Conservation (phyloP, 1,140 invertebrate species). For the Eupeodes corollae region DNA sequence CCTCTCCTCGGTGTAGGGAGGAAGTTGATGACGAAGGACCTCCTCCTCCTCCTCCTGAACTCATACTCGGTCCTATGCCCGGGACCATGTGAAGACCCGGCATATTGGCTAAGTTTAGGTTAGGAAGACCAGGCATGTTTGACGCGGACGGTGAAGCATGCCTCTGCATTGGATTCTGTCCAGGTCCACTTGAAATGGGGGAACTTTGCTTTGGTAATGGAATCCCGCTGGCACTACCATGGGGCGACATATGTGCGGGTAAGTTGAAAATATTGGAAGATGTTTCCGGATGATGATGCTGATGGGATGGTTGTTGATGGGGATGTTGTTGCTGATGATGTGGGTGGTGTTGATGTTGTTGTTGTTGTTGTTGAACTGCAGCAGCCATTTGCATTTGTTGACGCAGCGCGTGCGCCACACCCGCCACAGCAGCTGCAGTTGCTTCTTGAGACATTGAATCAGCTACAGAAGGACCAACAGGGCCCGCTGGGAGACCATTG, state of each 20-base stretch:
- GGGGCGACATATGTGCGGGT: slow-evolving; percentile 24
- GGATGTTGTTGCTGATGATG: slow-evolving; percentile 42
- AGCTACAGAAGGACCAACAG: slow-evolving; percentile 9
- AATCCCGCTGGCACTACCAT: slow-evolving; percentile 33
- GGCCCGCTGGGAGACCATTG: slow-evolving; percentile 17
- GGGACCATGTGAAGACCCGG: slow-evolving; percentile 24
- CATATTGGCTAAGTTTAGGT: slow-evolving; percentile 16
- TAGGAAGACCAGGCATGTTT: slow-evolving; percentile 13
- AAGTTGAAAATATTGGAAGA: slow-evolving; percentile 23
- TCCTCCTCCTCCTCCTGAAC: not conserved
- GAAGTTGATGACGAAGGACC: slow-evolving; percentile 29
- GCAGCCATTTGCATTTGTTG: slow-evolving; percentile 65
- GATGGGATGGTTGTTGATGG: slow-evolving; percentile 41
- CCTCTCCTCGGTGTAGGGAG: not conserved
- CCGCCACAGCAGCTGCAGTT: slow-evolving; percentile 30
- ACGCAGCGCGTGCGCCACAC: slow-evolving; percentile 48
- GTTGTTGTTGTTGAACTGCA: slow-evolving; percentile 46
- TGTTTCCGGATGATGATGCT: slow-evolving; percentile 33
- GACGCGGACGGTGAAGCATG: slow-evolving; percentile 33
- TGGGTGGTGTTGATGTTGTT: slow-evolving; percentile 38
- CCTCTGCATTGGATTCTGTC: slow-evolving; percentile 15
- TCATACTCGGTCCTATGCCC: not conserved
- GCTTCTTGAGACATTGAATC: slow-evolving; percentile 35
- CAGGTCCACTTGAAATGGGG: slow-evolving; percentile 14
- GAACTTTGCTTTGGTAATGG: slow-evolving; percentile 28